Base-by-base conservation (phyloP, 1,140 invertebrate species). In the Listronotus bonariensis region DNA sequence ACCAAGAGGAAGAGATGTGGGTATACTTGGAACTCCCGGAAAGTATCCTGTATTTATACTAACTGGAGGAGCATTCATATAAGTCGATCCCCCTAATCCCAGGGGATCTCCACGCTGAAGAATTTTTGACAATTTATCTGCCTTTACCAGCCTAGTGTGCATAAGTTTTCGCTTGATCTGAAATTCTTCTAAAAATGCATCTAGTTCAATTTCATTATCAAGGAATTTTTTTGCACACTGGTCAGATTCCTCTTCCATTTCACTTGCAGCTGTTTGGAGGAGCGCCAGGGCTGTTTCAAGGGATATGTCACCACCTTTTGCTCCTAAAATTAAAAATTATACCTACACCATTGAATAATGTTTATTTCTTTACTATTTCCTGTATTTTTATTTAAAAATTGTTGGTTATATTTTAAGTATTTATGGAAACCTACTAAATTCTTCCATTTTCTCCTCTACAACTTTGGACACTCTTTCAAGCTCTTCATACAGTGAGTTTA, bases 211-310 rank as follows among this genome's bases (percentile, higher is more conserved):
- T 65, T 89, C 86, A 41, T 87, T 87, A 31, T 86, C 82, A 42
- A 92, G 80, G 76, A 95, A 94, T 65, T 88, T 86, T 74, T 92
- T 87, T 0, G 91, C 87, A 42, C 90, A 75, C 57, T 84, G 83
- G 78, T 97, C 94, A 26, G 92, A 92, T 78, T 92, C 85, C 80
- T 96, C 93, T 80, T 97, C 94, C 48, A 88, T 88, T 83, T 94
- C 89, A 53, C 92, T 89, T 48, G 92, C 88, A 12, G 91, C 87
- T 38, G 92, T 88, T 84, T 95, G 91, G 12, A 96, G 80, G 34
- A 96, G 76, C 0, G 92, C 93, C 60, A 93, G 79, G 10, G 90
- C 89, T 26, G 90, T 91, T 69, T 96, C 93, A 51, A 89, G 81
- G 9, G 88, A 89, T 72, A 89, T 86, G 38, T 85, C 85, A 34